Evolutionary conservation across 2,888 invertebrate species (phyloP).

Genomic region (Cantharis rufa): DNA sequence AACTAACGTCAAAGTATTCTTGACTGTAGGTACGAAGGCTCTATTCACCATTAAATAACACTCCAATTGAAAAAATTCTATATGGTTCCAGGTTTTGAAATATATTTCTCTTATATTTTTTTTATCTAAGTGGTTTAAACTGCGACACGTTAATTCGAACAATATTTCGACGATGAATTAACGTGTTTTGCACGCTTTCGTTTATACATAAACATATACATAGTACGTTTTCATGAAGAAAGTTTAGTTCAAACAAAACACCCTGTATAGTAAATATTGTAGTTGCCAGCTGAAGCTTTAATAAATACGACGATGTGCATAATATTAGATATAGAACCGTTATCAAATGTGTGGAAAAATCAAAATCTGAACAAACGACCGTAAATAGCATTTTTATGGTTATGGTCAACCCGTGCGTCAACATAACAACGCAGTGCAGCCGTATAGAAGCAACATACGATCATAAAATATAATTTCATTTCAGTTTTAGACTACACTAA

Average conservation of each 20-base stretch:
- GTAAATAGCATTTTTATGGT: conserved; percentile 37
- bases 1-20: no score
- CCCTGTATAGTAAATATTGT: neutral
- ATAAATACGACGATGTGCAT: conserved; percentile 15
- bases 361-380: conserved; percentile 32
- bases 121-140: no score
- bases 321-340: conserved; percentile 26
- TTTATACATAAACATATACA: no score
- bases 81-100: no score
- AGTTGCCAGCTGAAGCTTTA: neutral
- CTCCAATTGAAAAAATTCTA: no score
- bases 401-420: conserved; percentile 34
- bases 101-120: no score
- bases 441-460: conserved; percentile 25
- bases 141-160: no score
- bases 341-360: conserved; percentile 31
- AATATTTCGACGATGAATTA: no score
- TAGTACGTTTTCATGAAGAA: no score
- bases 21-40: no score
- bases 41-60: no score
- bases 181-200: no score
- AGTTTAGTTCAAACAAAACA: neutral
- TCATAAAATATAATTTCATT: conserved; percentile 42
- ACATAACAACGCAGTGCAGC: conserved; percentile 29
- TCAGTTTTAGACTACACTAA: conserved; percentile 39